Evolutionary conservation across 1,140 invertebrate genomes (phyloP), one percentile per base, ranked within the genome.

Genomic region (Hylaeus anthracinus): DNA sequence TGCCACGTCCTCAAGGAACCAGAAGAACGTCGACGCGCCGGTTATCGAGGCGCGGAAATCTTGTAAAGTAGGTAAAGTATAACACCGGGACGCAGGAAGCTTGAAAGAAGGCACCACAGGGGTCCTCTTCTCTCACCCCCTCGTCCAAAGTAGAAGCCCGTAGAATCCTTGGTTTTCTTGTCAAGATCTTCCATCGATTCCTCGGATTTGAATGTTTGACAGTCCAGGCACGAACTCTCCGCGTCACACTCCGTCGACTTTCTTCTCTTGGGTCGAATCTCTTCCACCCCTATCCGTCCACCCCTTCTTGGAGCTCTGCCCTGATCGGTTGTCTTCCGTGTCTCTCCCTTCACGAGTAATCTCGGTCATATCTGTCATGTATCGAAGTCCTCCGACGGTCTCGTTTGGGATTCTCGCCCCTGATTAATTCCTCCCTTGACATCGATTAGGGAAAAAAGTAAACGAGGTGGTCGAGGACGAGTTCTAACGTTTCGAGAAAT

Each of bases 191-290:
- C 45, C 71, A 67, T 83, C 81, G 81, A 83, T 83, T 79, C 75
- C 51, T 51, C 3, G 74, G 67, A 81, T 88, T 81, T 83, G 72
- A 88, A 88, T 82, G 66, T 14, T 83, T 66, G 70, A 78, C 58
- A 88, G 72, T 83, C 80, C 15, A 61, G 66, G 75, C 86, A 82
- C 84, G 84, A 71, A 88, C 67, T 83, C 74, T n/a, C 37, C 37
- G 53, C 66, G 75, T 86, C 79, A 86, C 79, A 82, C 76, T 80
- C 70, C 77, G 66, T 45, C 78, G 74, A 67, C 9, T 72, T 83
- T 82, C 74, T 26, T 74, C 51, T 53, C 51, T 26, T 12, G 69
- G 69, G 65, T 77, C 51, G 75, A 71, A 78, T 77, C 81, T 83
- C 53, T 43, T 76, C 60, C 60, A 48, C 1, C 14, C 15, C 12